Evolutionary conservation across 2,113 vertebrate species (phyloP).

Genomic region (Microcebus murinus): DNA sequence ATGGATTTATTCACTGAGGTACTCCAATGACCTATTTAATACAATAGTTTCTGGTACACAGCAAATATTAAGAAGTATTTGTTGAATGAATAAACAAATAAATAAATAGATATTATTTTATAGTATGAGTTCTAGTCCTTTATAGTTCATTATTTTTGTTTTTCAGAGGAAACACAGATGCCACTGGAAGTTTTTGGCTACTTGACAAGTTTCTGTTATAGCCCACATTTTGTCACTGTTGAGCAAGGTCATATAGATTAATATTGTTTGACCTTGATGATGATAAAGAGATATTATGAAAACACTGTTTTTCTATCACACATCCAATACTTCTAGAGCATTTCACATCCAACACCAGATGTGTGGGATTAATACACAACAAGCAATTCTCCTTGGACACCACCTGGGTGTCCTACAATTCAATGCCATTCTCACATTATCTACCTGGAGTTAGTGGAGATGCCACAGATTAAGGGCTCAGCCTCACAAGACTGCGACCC

Average conservation of each 20-base stretch:
- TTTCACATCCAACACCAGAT: not conserved
- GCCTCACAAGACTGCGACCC: not conserved
- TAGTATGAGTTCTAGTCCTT: not conserved
- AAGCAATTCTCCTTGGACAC: not conserved
- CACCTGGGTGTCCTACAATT: not conserved
- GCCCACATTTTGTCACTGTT: not conserved
- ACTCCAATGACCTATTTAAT: not conserved
- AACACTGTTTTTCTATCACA: not conserved
- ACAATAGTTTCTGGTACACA: not conserved
- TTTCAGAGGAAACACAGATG: not conserved
- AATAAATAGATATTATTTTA: not conserved
- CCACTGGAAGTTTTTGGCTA: not conserved
- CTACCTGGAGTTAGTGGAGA: not conserved
- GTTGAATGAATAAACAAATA: not conserved
- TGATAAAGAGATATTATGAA: not conserved
- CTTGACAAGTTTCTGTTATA: not conserved
- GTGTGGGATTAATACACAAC: not conserved
- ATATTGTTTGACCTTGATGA: not conserved
- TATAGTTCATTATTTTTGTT: not conserved
- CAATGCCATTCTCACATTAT: not conserved
- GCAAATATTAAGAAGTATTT: not conserved
- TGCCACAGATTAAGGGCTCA: not conserved
- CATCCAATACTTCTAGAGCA: not conserved
- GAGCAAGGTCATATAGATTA: not conserved
- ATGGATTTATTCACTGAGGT: not conserved